These are phyloP conservation scores for Temnothorax unifasciatus DNA, from an alignment of 2,888 invertebrate genomes.

Conservation along the genomic window DNA sequence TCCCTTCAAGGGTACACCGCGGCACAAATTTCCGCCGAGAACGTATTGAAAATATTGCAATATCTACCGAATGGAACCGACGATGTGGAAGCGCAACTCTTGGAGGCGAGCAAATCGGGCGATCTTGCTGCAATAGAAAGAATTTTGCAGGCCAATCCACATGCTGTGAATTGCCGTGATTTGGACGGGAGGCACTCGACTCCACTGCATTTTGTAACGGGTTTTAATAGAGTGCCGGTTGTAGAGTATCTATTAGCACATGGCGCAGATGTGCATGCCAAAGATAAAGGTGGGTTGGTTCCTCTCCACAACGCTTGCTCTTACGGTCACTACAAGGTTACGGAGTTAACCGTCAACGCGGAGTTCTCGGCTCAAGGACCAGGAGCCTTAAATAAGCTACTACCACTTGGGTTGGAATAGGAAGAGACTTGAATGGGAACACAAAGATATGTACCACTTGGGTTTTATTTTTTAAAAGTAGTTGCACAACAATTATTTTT, in stretches of 20 bases:
- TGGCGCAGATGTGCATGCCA: constrained; percentile 98
- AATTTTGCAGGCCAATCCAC: constrained; percentile 91
- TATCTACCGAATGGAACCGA: constrained; percentile 89
- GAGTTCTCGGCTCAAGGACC: too few species aligned
- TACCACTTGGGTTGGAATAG: too few species aligned
- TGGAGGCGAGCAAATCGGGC: constrained; percentile 97
- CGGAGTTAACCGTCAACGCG: too few species aligned
- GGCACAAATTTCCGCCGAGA: constrained; percentile 93
- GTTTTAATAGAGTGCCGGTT: constrained; percentile 97
- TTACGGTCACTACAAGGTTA: too few species aligned
- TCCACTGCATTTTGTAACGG: constrained; percentile 98
- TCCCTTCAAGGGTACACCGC: constrained; percentile 95
- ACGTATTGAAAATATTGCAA: constrained; percentile 93
- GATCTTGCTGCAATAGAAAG: constrained; percentile 95
- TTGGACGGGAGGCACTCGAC: constrained; percentile 97
- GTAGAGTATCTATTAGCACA: constrained; percentile 96
- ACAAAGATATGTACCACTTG: too few species aligned
- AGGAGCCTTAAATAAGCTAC: too few species aligned
- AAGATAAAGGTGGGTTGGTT: constrained; percentile 99
- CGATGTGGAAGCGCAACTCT: constrained; percentile 94
- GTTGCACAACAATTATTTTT: too few species aligned
- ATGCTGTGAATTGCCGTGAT: constrained; percentile 97
- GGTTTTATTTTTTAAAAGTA: too few species aligned
- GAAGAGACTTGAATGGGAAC: too few species aligned
- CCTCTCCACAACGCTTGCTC: too few species aligned